Conservation (phyloP, 2,797 vertebrate genomes). For the Nyctibius grandis region DNA sequence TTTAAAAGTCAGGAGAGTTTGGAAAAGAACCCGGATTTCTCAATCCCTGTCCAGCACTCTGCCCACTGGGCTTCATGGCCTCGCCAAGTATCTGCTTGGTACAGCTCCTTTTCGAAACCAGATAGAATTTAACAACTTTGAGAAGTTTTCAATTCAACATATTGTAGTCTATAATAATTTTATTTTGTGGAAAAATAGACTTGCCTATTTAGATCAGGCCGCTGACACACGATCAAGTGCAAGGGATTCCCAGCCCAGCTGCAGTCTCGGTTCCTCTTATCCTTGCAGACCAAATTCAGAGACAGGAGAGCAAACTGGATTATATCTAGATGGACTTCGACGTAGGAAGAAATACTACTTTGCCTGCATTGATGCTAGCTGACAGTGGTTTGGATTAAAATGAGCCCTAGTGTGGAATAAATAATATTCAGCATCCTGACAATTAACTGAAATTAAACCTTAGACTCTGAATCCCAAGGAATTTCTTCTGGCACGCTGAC, state of each 20-base stretch:
- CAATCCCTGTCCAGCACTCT: neutral
- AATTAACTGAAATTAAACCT: neutral
- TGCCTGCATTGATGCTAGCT: neutral
- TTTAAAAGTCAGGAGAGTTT: constrained; percentile 12
- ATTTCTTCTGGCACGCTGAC: neutral
- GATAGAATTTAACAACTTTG: neutral
- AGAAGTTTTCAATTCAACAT: neutral
- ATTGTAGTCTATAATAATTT: neutral
- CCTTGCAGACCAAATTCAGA: neutral
- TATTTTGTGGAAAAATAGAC: neutral
- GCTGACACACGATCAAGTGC: neutral
- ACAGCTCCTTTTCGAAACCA: neutral
- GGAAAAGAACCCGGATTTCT: constrained; percentile 37
- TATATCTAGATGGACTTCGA: neutral
- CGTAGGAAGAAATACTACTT: neutral
- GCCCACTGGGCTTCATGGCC: neutral
- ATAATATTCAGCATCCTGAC: neutral
- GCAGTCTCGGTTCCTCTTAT: neutral
- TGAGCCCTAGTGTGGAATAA: neutral
- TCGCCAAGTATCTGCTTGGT: neutral
- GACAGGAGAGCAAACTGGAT: neutral
- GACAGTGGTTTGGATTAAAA: neutral
- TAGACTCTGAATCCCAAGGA: neutral
- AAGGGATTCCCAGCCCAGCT: neutral
- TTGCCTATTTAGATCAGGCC: neutral